Base-by-base conservation (phyloP, 2,888 invertebrate genomes). In the Xestoiulus laeticollis region DNA sequence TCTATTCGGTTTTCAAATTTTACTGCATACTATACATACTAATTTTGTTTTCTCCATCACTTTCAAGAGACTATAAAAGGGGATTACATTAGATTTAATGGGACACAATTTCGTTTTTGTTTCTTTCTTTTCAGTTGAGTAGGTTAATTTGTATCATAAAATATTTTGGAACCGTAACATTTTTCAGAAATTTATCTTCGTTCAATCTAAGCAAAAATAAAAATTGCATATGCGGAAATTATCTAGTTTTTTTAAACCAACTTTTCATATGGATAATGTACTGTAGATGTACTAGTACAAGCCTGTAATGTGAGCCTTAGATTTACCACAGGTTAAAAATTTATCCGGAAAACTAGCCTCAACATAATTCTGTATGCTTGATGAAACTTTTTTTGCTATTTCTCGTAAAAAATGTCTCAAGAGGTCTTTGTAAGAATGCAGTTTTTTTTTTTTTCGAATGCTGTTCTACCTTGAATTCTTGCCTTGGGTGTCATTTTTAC, bases 401-500 rank as follows among this genome's bases (percentile, higher is more conserved):
- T 78, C 30, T 78, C 30, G 78, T 30, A 78, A 78, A 48, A 78
- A 78, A 78, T 78, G 26, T 68, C 68, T 78, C 78, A 30, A 78
- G 78, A 78, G 78, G 30, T 30, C 78, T 78, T 78, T 78, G 26
- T 78, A 78, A 78, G 78, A 78, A 78, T 78, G 78, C 30, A 30
- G 78, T 48, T 1, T 48, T 48, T 48, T 48, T 48, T 48, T 48
- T 78, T 78, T 78, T 78, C 14, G 14, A 30, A 26, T 10, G 26
- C 78, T 14, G 78, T 22, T 78, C 78, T 78, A 30, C 78, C 78
- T 78, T 78, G 78, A 78, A 78, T 78, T 78, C 78, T 78, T 78
- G 78, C 78, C 78, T 78, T 78, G 78, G 78, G 78, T 78, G 78
- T 78, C 78, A 78, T 78, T 78, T 78, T 78, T 78, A 78, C 78